Evolutionary conservation across 2,888 invertebrate genomes (phyloP), one percentile per base, ranked within the genome.

Genomic region (Eubasilissa splendida): DNA sequence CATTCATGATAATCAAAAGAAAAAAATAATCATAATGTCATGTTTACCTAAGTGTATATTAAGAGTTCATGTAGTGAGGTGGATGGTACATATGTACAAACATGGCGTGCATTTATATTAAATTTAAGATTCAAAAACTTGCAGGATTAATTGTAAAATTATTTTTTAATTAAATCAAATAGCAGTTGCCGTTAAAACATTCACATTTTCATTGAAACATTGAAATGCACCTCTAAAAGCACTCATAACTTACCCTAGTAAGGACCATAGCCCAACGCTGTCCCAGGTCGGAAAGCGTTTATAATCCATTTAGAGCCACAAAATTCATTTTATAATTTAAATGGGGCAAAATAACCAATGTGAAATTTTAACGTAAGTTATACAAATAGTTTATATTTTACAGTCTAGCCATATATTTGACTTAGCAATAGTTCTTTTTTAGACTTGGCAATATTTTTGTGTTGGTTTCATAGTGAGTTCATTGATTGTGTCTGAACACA

Each of bases 261-360:
- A 84, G 84, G 59, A 84, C 82, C 81, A 84, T 78, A 65, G 84
- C 82, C 84, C 84, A 84, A 81, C 84, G 84, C 84, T 84, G 84
- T 84, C 84, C 84, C 84, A 84, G 84, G 82, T 81, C 79, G 80
- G 82, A 81, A 82, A 84, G 82, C 82, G 82, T 76, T 82, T 79
- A 81, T 84, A 82, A 84, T 84, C 79, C 81, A 82, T 84, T 81
- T 84, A 77, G 81, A 84, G 82, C 82, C 84, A 84, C 81, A 84
- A 80, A 80, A 60, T 81, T 81, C 68, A 79, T 59, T 76, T 79
- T 50, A 75, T 68, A 74, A 68, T 80, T 70, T 74, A 80, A 76
- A 53, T 65, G n/a, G 54, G 53, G 65, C 53, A 65, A 65, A 50
- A 60, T 10, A 76, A 65, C 65, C 33, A 76, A 53, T 54, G 52